Evolutionary conservation across 1,140 invertebrate species (phyloP).

Genomic region (Galendromus occidentalis): DNA sequence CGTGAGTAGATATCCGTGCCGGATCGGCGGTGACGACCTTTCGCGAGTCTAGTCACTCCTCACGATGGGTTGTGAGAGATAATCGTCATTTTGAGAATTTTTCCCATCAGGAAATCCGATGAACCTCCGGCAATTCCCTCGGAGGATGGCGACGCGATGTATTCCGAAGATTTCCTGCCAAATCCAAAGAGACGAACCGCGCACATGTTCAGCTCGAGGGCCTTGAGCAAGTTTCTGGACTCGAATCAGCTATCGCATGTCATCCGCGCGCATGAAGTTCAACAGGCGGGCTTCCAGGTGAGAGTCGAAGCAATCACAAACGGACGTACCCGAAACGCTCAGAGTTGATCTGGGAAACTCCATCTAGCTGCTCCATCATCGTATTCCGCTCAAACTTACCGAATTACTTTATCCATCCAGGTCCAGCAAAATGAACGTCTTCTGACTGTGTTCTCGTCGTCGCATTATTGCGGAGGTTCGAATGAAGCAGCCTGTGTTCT

Average conservation of each 20-base stretch:
- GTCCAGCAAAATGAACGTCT: constrained; percentile 39
- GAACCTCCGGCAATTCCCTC: neutral
- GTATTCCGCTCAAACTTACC: neutral
- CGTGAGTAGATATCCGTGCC: constrained; percentile 25
- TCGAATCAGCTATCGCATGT: constrained; percentile 43
- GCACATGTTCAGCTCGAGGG: constrained; percentile 44
- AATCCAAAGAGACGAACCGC: constrained; percentile 47
- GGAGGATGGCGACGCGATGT: neutral
- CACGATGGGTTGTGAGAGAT: no score
- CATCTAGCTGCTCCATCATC: no score
- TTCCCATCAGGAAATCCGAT: neutral
- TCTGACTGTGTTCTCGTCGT: constrained; percentile 46
- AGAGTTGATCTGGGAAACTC: neutral
- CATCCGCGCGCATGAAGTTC: constrained; percentile 48
- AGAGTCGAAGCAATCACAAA: no score
- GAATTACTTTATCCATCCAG: constrained; percentile 22
- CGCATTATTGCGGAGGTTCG: constrained; percentile 40
- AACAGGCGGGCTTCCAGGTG: constrained; percentile 46
- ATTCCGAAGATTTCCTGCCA: constrained; percentile 40
- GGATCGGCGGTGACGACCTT: neutral
- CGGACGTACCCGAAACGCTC: no score
- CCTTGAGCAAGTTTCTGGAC: constrained; percentile 41
- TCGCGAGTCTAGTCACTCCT: neutral
- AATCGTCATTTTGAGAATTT: no score
- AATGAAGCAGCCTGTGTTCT: constrained; percentile 46